Evolutionary conservation across 2,888 invertebrate genomes (phyloP), one percentile per base, ranked within the genome.

Genomic region (Tenthredo scrophulariae): DNA sequence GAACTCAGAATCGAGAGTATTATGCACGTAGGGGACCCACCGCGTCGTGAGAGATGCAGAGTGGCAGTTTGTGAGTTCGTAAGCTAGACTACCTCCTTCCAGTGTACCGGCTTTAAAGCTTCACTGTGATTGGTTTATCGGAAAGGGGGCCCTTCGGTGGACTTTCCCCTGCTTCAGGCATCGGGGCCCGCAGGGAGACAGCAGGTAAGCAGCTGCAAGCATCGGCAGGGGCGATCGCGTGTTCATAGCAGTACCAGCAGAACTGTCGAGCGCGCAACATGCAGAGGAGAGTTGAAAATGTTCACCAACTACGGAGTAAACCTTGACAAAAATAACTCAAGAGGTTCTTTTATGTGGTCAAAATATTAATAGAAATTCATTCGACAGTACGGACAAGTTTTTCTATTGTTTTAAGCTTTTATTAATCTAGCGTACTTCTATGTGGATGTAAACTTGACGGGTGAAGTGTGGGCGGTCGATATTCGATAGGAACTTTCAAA

Each of bases 221-320:
- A 89, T 87, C 86, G 87, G 86, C 88, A 87, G 88, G 87, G 87
- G 89, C 88, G 86, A 88, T 89, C 83, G 89, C 90, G 89, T 90
- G 91, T 89, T 91, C 89, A 90, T 92, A 93, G 93, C 92, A 93
- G 93, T 93, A 91, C 92, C 91, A 92, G 91, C 92, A 89, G 92
- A 93, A 93, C 93, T 92, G 91, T 91, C 92, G 92, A 89, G 88
- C 90, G 90, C 87, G 91, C 89, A 93, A 91, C 92, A 91, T 90
- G 90, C 85, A 58, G 77, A 43, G 33, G 70, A 62, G 29, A 79
- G 29, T 33, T 46, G 22, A 80, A 85, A 29, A 72, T 85, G 15
- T 54, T 84, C 26, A n/a, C 26, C 10, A 67, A 84, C 54, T 85
- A 74, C 62, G 26, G 26, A 37, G 84, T 86, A 80, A 86, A 58